A percentile compares a stretch with the other conserved stretches of the same genome.
phyloP scores from a whole-genome alignment of 2,113 vertebrate genomes.

The Chionomys nivalis region DNA sequence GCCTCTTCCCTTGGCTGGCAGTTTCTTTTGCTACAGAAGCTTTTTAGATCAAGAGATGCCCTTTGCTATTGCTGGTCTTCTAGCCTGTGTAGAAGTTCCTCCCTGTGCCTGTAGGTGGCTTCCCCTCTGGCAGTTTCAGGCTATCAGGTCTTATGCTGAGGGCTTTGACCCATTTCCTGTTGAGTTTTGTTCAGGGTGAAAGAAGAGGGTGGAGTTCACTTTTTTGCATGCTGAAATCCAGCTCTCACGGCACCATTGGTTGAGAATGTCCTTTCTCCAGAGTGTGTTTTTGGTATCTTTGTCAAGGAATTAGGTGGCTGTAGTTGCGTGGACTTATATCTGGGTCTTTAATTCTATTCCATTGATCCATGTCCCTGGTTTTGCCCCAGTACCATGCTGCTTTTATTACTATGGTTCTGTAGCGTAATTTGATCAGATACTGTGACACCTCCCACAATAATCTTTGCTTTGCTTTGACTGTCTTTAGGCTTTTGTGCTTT shows the following conservation, averaged over 20 bases:
- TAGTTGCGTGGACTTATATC: not conserved
- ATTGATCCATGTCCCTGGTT: not conserved
- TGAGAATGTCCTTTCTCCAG: not conserved
- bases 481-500: not conserved
- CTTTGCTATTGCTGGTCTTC: not conserved
- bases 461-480: not conserved
- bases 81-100: not conserved
- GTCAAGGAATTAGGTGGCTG: not conserved
- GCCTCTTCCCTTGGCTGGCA: not conserved
- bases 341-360: not conserved
- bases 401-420: not conserved
- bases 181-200: not conserved
- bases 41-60: not conserved
- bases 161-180: not conserved
- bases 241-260: not conserved
- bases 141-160: not conserved
- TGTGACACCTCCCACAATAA: not conserved
- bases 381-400: not conserved
- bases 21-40: not conserved
- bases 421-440: not conserved
- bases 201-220: not conserved
- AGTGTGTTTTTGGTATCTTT: not conserved
- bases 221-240: not conserved
- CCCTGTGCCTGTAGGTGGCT: not conserved
- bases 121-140: not conserved